Evolutionary conservation across 64 coral and sea anemone species (phyloP).

Genomic region (Montipora cactus): DNA sequence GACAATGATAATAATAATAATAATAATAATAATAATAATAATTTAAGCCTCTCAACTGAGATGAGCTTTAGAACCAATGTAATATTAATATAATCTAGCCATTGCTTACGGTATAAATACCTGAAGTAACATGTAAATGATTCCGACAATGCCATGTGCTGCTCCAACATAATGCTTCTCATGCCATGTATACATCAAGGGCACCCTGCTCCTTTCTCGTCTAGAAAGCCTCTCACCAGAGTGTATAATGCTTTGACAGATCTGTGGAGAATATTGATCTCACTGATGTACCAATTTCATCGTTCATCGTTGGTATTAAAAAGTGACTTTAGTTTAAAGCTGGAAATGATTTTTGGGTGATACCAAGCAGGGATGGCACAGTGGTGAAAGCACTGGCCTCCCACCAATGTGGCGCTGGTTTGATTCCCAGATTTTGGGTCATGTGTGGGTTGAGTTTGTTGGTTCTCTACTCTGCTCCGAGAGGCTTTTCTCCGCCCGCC

Average conservation of each 20-base stretch:
- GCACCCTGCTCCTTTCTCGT: slow-evolving; percentile 67
- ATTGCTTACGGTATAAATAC: slow-evolving; percentile 13
- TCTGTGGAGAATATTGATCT: slow-evolving; percentile 22
- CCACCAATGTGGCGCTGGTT: too few relatives aligned
- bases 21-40: too few relatives aligned
- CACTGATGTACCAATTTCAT: too few relatives aligned
- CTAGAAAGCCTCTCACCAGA: slow-evolving; percentile 79
- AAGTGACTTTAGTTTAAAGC: not conserved
- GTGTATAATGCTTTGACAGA: slow-evolving; percentile 76
- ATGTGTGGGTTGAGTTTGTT: too few relatives aligned
- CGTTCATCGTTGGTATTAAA: too few relatives aligned
- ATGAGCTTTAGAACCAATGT: not conserved
- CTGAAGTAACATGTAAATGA: slow-evolving; percentile 92
- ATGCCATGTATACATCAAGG: slow-evolving; percentile 97
- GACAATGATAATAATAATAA: too few relatives aligned
- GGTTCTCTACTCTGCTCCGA: too few relatives aligned
- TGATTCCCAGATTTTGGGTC: too few relatives aligned
- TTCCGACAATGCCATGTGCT: slow-evolving; percentile 94
- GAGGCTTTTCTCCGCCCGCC: too few relatives aligned
- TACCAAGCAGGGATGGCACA: too few relatives aligned
- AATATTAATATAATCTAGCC: not conserved
- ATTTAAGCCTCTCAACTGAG: too few relatives aligned
- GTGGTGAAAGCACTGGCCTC: too few relatives aligned
- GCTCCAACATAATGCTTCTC: slow-evolving; percentile 98
- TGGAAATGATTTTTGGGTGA: not conserved